phyloP scores from a whole-genome alignment of 2,797 vertebrate species.

The Threskiornis aethiopicus region DNA sequence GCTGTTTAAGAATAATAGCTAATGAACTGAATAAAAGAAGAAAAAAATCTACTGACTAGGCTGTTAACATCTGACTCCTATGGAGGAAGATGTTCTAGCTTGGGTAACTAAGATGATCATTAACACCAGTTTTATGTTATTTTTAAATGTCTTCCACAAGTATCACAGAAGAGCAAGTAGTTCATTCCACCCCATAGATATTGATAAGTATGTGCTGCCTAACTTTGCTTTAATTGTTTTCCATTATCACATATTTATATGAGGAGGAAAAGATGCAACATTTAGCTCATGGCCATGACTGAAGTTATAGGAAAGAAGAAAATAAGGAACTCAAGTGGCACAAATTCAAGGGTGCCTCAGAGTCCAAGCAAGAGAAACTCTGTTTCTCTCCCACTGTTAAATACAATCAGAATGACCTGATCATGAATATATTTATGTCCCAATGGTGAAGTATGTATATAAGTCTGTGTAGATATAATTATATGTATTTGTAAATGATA shows the following conservation, averaged over 20 bases:
- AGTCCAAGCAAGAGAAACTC: neutral
- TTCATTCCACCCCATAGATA: neutral
- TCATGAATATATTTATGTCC: neutral
- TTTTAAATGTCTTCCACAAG: neutral
- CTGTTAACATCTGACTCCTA: neutral
- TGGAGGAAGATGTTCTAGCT: neutral
- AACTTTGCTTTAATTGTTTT: neutral
- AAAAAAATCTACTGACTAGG: neutral
- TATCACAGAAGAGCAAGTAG: neutral
- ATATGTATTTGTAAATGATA: conserved; percentile 34
- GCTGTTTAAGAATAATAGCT: neutral
- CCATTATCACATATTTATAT: neutral
- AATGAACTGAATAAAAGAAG: neutral
- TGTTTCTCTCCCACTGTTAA: neutral
- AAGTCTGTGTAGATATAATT: conserved; percentile 7
- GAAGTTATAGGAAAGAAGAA: neutral
- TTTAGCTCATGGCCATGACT: neutral
- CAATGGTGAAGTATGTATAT: neutral
- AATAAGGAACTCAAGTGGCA: neutral
- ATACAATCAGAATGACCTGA: neutral
- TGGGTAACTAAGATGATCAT: neutral
- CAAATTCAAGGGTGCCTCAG: neutral
- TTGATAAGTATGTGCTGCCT: neutral
- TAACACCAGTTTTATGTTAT: neutral
- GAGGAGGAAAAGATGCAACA: neutral